These are phyloP conservation scores for Amphimallon solstitiale DNA, from an alignment of 2,888 invertebrate genomes.

Conservation along the genomic window DNA sequence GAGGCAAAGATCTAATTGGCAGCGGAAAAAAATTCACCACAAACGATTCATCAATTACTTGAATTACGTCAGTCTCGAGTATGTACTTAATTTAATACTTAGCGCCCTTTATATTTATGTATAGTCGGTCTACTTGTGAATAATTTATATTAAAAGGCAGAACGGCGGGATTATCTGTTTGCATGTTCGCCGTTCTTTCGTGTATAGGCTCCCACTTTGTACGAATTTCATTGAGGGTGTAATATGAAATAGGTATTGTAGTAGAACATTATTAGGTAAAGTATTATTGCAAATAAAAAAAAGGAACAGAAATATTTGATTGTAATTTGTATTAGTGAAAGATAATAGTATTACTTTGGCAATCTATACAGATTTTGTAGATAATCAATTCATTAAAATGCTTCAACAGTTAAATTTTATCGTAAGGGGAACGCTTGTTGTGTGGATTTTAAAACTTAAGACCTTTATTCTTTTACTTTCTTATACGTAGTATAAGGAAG, in stretches of 20 bases:
- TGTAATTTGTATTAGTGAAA: slow-evolving; percentile 3
- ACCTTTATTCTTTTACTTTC: too few species aligned
- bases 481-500: too few species aligned
- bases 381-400: too few species aligned
- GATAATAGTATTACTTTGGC: neutral
- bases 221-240: slow-evolving; percentile 15
- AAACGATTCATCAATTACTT: slow-evolving; percentile 56
- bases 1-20: slow-evolving; percentile 47
- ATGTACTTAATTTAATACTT: slow-evolving; percentile 54
- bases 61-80: slow-evolving; percentile 55
- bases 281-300: neutral
- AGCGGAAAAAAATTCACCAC: slow-evolving; percentile 55
- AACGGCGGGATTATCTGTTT: slow-evolving; percentile 20
- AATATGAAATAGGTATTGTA: slow-evolving; percentile 24
- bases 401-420: too few species aligned
- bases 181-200: neutral
- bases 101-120: slow-evolving; percentile 56
- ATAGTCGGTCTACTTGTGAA: slow-evolving; percentile 54
- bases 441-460: too few species aligned
- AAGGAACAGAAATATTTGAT: too few species aligned
- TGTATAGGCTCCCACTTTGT: neutral
- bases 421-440: too few species aligned
- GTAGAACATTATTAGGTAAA: neutral
- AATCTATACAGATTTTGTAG: too few species aligned
- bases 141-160: slow-evolving; percentile 54